Conservation (phyloP, 35 echinoderm and acorn worm genomes). For the Stichopus chloronotus region DNA sequence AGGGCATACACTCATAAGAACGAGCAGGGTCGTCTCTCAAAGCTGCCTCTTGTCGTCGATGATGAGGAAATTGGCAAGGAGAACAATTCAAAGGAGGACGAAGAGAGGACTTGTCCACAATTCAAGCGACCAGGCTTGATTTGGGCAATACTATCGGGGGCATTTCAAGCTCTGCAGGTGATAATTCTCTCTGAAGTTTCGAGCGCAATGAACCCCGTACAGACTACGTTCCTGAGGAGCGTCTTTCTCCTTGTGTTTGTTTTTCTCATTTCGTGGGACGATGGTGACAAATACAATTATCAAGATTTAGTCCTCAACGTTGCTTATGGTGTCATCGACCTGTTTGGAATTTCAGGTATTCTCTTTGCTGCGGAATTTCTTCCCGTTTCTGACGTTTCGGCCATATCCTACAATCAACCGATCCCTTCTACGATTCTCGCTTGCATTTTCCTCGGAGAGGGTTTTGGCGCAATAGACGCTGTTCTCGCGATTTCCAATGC, state of each 20-base stretch:
- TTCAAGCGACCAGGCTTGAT: neutral
- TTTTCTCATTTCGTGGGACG: conserved; percentile 13
- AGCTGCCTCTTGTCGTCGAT: no score
- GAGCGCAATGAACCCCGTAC: neutral
- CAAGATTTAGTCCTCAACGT: neutral
- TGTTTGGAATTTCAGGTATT: neutral
- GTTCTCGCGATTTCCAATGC: neutral
- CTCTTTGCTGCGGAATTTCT: neutral
- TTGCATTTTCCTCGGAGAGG: conserved; percentile 16
- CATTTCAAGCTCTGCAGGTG: neutral
- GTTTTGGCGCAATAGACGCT: neutral
- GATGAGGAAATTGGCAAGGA: neutral
- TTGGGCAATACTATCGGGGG: neutral
- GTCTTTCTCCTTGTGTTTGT: conserved; percentile 4
- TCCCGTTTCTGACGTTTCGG: neutral
- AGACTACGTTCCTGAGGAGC: neutral
- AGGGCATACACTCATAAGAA: no score
- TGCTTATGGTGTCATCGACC: neutral
- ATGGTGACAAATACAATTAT: neutral
- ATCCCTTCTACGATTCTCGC: neutral
- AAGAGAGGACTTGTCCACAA: neutral
- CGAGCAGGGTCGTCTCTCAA: no score
- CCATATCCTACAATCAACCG: conserved; percentile 19
- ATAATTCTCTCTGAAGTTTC: neutral
- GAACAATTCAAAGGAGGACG: no score